phyloP scores from a whole-genome alignment of 2,888 invertebrate species.

The Hirtodrosophila histrioides region DNA sequence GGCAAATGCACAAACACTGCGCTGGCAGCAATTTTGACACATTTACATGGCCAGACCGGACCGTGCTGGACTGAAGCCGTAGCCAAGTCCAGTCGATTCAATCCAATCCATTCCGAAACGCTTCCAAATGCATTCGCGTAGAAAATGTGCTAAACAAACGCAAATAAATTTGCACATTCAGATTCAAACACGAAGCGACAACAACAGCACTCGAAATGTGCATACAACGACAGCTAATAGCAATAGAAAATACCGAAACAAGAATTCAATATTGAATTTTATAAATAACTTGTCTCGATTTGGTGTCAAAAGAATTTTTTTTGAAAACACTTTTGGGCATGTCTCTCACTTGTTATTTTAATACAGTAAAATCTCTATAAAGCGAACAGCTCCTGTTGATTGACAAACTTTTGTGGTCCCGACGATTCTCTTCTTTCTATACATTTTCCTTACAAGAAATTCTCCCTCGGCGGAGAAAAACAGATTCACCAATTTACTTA shows the following conservation, averaged over 20 bases:
- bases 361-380: too few species aligned
- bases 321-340: too few species aligned
- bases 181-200: slow-evolving; percentile 67
- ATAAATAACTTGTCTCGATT: slow-evolving; percentile 14
- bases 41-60: slow-evolving; percentile 45
- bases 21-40: slow-evolving; percentile 47
- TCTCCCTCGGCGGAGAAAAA: too few species aligned
- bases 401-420: too few species aligned
- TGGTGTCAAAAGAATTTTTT: slow-evolving; percentile 4
- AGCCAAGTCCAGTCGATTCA: slow-evolving; percentile 22
- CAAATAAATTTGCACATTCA: slow-evolving; percentile 75
- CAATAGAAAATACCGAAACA: slow-evolving; percentile 24
- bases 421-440: too few species aligned
- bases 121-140: slow-evolving; percentile 54
- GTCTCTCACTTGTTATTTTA: too few species aligned
- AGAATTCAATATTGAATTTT: slow-evolving; percentile 24
- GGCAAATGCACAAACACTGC: slow-evolving; percentile 9
- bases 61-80: background rate
- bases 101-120: slow-evolving; percentile 14
- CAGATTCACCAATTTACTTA: too few species aligned
- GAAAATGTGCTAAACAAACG: slow-evolving; percentile 75
- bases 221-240: slow-evolving; percentile 16
- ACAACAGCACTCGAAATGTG: slow-evolving; percentile 36
- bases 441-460: too few species aligned
- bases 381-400: too few species aligned